A percentile compares a stretch with the other conserved stretches of the same genome.
Conservation (phyloP, 2,113 vertebrate genomes). For the Petromus typicus region DNA sequence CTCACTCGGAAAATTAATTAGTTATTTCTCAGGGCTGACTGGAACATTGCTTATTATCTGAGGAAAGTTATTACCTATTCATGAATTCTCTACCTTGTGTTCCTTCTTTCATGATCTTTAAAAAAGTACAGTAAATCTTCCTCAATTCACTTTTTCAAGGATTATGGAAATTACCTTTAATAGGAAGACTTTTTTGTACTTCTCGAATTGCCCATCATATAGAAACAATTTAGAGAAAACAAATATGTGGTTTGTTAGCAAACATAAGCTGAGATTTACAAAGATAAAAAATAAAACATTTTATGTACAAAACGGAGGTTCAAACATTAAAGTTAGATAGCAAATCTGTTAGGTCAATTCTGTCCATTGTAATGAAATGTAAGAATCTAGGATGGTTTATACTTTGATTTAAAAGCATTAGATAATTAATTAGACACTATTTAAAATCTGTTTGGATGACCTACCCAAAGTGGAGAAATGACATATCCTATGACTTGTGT, state of each 20-base stretch:
- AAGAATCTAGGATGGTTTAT: slow-evolving; percentile 4
- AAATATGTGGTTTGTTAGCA: slow-evolving; percentile 54
- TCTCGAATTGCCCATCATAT: neutral
- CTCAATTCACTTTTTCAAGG: slow-evolving; percentile 63
- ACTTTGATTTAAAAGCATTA: slow-evolving; percentile 27
- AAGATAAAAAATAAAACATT: slow-evolving; percentile 31
- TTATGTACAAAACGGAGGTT: slow-evolving; percentile 51
- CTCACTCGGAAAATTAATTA: slow-evolving; percentile 78
- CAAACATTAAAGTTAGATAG: neutral
- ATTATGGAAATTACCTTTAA: slow-evolving; percentile 69
- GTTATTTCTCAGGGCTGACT: slow-evolving; percentile 69
- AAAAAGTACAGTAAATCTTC: slow-evolving; percentile 60
- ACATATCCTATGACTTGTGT: neutral
- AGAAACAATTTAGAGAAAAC: slow-evolving; percentile 52
- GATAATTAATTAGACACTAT: neutral
- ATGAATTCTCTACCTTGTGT: slow-evolving; percentile 62
- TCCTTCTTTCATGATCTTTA: slow-evolving; percentile 48
- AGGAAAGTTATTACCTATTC: slow-evolving; percentile 73
- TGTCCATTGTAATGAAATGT: slow-evolving; percentile 37
- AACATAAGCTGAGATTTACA: slow-evolving; percentile 58
- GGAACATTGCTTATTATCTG: slow-evolving; percentile 76
- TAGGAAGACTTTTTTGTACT: neutral
- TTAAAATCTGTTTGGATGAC: slow-evolving; percentile 33
- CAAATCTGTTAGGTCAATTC: slow-evolving; percentile 13
- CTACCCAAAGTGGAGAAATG: neutral